Evolutionary conservation across 23 tunicate genomes (phyloP), one percentile per base, ranked within the genome.

Genomic region (Ascidia mentula): DNA sequence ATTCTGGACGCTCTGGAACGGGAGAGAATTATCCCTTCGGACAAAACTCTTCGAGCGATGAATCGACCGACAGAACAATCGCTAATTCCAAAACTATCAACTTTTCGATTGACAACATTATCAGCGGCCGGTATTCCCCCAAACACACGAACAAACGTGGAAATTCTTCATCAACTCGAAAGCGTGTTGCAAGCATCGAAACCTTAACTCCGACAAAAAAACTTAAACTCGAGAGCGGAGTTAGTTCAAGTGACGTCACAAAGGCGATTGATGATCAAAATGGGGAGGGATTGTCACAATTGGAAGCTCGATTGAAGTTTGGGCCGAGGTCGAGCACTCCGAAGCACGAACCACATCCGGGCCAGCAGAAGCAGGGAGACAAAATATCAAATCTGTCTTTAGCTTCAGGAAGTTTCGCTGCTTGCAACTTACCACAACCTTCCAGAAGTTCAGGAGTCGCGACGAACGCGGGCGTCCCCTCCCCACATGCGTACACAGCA

Each of bases 71-170:
- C 13, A 28, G 24, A 3, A 26, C 28, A 53, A 28, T 53, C 24
- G 1, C 65, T 3, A 53, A 28, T 74, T 39, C 78, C 46, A 37
- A 38, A 39, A 20, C 46, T 2, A 38, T 74, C 53, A 39, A 22
- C 46, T 74, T 74, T 32, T 74, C 78, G 53, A 74, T 74, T 37
- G 78, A 74, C 32, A 74, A 74, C 26, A 74, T 74, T 32, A 74
- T 74, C 18, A 74, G 78, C 46, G 78, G 53, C 18, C 22, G 78
- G 7, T 74, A 36, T 36, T 74, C 78, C 9, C 78, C 78, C 2
- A 74, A 74, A 4, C n/a, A 36, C 37, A 20, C 46, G 3, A 74
- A 6, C 34, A 35, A 32, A 8, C 46, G 38, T 1, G 28, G 38
- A 22, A 1, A 38, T 1, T 1, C 24, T 1, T 34, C 38, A 34